Evolutionary conservation across 2,113 vertebrate genomes (phyloP).

Genomic region (Uropsilus gracilis): DNA sequence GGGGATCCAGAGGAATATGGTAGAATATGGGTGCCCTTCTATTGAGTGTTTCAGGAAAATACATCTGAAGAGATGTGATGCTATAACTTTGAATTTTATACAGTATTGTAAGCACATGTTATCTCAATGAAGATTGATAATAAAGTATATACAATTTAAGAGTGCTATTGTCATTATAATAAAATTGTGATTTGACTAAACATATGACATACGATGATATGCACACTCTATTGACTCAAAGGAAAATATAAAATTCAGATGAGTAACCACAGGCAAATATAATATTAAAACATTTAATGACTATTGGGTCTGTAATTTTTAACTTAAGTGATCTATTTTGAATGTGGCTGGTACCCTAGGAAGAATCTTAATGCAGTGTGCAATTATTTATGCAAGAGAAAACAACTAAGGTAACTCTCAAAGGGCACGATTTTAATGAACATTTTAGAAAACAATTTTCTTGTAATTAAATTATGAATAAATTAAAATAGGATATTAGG

Average conservation of each 20-base stretch:
- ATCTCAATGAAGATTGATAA: too few relatives aligned
- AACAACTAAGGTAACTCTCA: constrained; percentile 22
- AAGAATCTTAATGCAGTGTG: neutral
- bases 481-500: constrained; percentile 18
- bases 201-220: neutral
- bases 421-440: constrained; percentile 45
- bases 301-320: neutral
- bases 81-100: too few relatives aligned
- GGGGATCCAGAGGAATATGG: too few relatives aligned
- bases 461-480: constrained; percentile 44
- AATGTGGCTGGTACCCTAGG: neutral
- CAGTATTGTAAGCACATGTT: too few relatives aligned
- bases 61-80: too few relatives aligned
- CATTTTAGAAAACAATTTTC: constrained; percentile 39
- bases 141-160: neutral
- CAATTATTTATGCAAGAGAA: constrained; percentile 61
- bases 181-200: neutral
- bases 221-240: neutral
- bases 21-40: too few relatives aligned
- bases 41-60: too few relatives aligned
- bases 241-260: neutral
- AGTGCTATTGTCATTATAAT: neutral
- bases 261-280: neutral
- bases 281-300: constrained; percentile 33
- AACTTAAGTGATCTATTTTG: constrained; percentile 36